Conservation (phyloP, 2,113 vertebrate genomes). For the Ptychochromis oligacanthus region DNA sequence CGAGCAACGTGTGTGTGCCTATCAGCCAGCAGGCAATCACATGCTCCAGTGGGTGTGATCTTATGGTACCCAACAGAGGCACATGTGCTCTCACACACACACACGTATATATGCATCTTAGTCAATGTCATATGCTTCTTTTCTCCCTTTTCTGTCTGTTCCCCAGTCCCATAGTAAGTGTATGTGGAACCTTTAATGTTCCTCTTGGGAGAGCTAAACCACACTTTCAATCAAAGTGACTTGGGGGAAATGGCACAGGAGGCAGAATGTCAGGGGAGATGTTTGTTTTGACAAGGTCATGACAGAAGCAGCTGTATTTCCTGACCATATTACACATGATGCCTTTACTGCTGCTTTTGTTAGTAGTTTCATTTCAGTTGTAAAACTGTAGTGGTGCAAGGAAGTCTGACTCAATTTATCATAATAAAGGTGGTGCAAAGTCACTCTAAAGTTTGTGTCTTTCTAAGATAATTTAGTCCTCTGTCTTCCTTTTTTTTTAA, state of each 20-base stretch:
- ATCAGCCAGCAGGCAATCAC: slow-evolving; percentile 53
- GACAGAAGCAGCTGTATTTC: slow-evolving; percentile 68
- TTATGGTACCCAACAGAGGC: slow-evolving; percentile 42
- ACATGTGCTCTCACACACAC: slow-evolving; percentile 53
- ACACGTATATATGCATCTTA: not conserved
- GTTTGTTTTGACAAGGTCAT: slow-evolving; percentile 75
- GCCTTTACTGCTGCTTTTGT: slow-evolving; percentile 39
- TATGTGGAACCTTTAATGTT: slow-evolving; percentile 55
- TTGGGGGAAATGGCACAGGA: slow-evolving; percentile 50
- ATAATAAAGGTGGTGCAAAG: slow-evolving; percentile 9
- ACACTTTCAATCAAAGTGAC: slow-evolving; percentile 71
- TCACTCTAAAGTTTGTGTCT: slow-evolving; percentile 22
- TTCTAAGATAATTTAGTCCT: slow-evolving; percentile 13
- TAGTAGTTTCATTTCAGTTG: slow-evolving; percentile 35
- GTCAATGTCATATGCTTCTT: slow-evolving; percentile 9
- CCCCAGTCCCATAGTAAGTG: not conserved
- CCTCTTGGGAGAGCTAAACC: slow-evolving; percentile 71
- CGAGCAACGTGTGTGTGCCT: slow-evolving; percentile 66
- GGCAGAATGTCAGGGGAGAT: slow-evolving; percentile 55
- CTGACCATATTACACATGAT: slow-evolving; percentile 36
- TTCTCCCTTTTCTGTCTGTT: not conserved
- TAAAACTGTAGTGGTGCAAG: slow-evolving; percentile 25
- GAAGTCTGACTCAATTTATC: slow-evolving; percentile 23
- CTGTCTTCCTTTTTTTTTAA: slow-evolving; percentile 29
- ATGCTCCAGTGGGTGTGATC: slow-evolving; percentile 68